Base-by-base conservation (phyloP, 2,888 invertebrate species). In the Phania funesta region DNA sequence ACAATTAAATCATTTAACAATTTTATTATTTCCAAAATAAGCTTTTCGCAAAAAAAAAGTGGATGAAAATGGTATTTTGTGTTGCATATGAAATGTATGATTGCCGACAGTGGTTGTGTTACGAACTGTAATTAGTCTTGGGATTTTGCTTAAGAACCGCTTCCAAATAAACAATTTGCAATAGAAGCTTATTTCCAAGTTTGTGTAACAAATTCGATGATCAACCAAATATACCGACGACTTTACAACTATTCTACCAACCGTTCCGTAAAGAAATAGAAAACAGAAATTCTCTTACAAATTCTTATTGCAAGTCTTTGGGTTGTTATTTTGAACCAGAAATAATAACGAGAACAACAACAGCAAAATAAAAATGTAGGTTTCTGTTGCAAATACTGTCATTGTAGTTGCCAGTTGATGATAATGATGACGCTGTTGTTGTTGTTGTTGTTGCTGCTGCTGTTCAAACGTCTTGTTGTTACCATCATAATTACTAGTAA, bases 401-500 rank as follows among this genome's bases (percentile, higher is more conserved):
- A 38, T 65, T 65, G 24, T 60, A 24, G 44, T 68, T 50, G 65
- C 76, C 29, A 62, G 50, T 52, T 50, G 24, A 16, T 70, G 22
- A 11, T 26, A 26, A 60, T 48, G 35, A 38, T 54, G 16, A n/a
- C n/a, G 26, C 16, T 46, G 64, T 35, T 32, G 18, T 54, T 62
- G 52, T 38, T 65, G 35, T 20, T 65, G 35, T 35, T 58, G n/a
- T 54, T 62, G 52, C 29, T 65, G 35, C n/a, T 65, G 35, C 26
- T 58, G n/a, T 8, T 50, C 41, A 26, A 56, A 38, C 38, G 38
- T 65, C 54, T 35, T 64, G 44, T 44, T 73, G 41, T 68, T 77
- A 35, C 68, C 68, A 80, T 71, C 65, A 67, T 54, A 65, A 73
- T 76, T 62, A 64, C 64, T 65, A 81, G 71, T 67, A 81, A 71